These are phyloP conservation scores for Cephus cinctus DNA, from an alignment of 1,140 invertebrate species.

Conservation along the genomic window DNA sequence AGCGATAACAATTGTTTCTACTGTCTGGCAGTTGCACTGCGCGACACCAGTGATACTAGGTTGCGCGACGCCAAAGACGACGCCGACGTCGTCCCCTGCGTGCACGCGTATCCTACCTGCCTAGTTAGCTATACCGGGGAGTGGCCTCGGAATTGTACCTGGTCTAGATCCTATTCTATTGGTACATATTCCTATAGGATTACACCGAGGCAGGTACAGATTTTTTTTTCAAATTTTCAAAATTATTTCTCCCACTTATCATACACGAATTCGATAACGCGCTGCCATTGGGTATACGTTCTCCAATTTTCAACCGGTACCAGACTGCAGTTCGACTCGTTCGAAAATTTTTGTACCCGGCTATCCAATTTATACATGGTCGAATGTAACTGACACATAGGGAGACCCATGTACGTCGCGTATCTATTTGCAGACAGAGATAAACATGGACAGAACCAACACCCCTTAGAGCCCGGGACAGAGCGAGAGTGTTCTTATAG, in stretches of 20 bases:
- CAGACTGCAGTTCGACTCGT: constrained; percentile 39
- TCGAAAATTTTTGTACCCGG: constrained; percentile 37
- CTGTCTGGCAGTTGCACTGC: constrained; percentile 47
- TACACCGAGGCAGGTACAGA: too few relatives aligned
- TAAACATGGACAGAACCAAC: constrained; percentile 44
- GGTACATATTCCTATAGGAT: too few relatives aligned
- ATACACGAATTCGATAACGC: too few relatives aligned
- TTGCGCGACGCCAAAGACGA: too few relatives aligned
- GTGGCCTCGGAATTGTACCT: too few relatives aligned
- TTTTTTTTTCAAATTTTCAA: too few relatives aligned
- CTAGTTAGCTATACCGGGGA: too few relatives aligned
- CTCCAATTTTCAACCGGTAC: not conserved
- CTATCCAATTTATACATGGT: constrained; percentile 37
- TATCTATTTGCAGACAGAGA: constrained; percentile 51
- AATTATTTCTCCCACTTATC: not conserved
- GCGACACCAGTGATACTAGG: too few relatives aligned
- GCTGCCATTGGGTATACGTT: too few relatives aligned
- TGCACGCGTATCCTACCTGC: too few relatives aligned
- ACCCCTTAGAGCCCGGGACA: constrained; percentile 39
- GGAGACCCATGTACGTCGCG: constrained; percentile 37
- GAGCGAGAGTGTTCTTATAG: constrained; percentile 56
- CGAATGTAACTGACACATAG: constrained; percentile 34
- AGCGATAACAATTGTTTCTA: constrained; percentile 48
- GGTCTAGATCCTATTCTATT: constrained; percentile 41
- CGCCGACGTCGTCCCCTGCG: too few relatives aligned